A percentile compares a stretch with the other conserved stretches of the same genome.
Evolutionary conservation across 2,113 vertebrate genomes (phyloP).

Genomic region (Poeciliopsis turrubarensis): DNA sequence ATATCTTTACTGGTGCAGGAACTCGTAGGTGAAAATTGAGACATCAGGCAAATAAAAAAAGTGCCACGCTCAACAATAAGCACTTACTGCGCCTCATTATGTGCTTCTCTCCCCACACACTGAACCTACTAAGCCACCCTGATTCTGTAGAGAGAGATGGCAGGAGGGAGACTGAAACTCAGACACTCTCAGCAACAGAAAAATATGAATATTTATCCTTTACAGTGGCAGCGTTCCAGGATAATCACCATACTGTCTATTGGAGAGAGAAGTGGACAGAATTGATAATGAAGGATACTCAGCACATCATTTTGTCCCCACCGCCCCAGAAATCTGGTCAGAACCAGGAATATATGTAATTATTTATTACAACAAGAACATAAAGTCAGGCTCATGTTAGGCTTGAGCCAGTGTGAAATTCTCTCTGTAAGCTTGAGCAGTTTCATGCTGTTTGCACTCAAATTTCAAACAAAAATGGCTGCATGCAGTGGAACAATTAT

Average conservation of each 20-base stretch:
- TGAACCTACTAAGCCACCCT: constrained; percentile 31
- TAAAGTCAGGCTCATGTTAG: neutral
- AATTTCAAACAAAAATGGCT: too few species aligned
- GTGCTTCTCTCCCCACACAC: constrained; percentile 19
- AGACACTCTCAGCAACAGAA: constrained; percentile 28
- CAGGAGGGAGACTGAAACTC: constrained; percentile 30
- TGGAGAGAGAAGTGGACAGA: constrained; percentile 40
- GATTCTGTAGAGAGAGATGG: constrained; percentile 13
- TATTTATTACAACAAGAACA: neutral
- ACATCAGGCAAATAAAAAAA: constrained; percentile 46
- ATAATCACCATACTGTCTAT: constrained; percentile 58
- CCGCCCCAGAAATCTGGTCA: constrained; percentile 24
- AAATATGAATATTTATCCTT: constrained; percentile 53
- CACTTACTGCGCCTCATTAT: constrained; percentile 52
- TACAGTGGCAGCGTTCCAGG: constrained; percentile 58
- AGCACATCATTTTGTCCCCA: constrained; percentile 65
- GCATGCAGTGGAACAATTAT: too few species aligned
- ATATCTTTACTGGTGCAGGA: neutral
- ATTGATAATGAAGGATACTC: constrained; percentile 60
- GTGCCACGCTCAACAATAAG: constrained; percentile 47
- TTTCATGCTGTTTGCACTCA: neutral
- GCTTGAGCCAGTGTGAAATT: neutral
- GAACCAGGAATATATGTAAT: neutral
- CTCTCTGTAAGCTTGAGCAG: neutral
- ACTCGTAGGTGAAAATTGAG: constrained; percentile 46